These are phyloP conservation scores for Oceanodroma tethys DNA, from an alignment of 2,113 vertebrate genomes.

Conservation along the genomic window DNA sequence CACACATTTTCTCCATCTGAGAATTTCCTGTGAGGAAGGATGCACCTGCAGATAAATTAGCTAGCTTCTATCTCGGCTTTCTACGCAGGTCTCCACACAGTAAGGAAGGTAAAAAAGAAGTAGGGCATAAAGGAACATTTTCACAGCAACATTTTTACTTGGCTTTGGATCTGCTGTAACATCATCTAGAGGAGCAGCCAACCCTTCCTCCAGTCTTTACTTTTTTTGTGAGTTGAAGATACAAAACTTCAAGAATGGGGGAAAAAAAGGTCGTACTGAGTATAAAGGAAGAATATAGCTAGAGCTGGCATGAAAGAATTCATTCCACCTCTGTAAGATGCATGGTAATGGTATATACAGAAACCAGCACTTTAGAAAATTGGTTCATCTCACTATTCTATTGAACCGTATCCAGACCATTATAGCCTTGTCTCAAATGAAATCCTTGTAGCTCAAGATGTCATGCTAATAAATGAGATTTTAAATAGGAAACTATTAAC, in stretches of 20 bases:
- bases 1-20: not conserved
- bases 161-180: not conserved
- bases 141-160: not conserved
- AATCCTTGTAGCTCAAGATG: conserved; percentile 22
- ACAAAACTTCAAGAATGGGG: not conserved
- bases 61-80: not conserved
- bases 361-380: conserved; percentile 6
- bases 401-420: not conserved
- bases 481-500: not conserved
- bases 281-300: not conserved
- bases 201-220: not conserved
- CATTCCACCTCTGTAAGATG: not conserved
- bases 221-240: not conserved
- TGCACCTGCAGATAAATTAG: not conserved
- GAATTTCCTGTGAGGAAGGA: not conserved
- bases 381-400: conserved; percentile 6
- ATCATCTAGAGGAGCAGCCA: not conserved
- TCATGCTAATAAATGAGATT: not conserved
- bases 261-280: not conserved
- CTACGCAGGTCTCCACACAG: not conserved
- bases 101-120: not conserved
- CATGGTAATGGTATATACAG: not conserved
- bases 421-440: conserved; percentile 4
- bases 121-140: not conserved
- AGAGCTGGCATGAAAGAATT: not conserved